Base-by-base conservation (phyloP, 1,140 invertebrate species). In the Acarapis woodi region DNA sequence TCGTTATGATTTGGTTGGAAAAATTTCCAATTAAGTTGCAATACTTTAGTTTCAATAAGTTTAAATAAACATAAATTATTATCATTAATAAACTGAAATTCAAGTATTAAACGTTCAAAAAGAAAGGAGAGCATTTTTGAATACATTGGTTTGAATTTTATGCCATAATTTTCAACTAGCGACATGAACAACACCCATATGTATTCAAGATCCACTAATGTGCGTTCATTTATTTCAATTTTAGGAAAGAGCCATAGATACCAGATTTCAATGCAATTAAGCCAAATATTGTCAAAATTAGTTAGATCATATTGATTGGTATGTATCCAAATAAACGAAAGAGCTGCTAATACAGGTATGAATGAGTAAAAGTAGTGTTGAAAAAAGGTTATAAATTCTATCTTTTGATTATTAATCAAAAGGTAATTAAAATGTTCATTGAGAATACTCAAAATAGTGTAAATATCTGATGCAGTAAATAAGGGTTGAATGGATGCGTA, bases 401-500 rank as follows among this genome's bases (percentile, higher is more conserved):
- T 23, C n/a, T 16, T 12, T 3, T 10, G 10, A 3, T 35, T 35
- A 24, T 35, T 14, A 21, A 6, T n/a, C 15, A 24, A 24, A 14
- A 35, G 19, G 6, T 20, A 10, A 12, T 33, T 18, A 20, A 33
- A 33, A 33, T 33, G 32, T 8, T 33, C 16, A 0, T 16, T 19
- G 32, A 33, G 21, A 4, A 33, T 16, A 16, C 4, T 20, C 8
- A 33, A 9, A 8, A 35, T 24, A 16, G 9, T 23, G 12, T 15
- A 20, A 12, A 35, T 14, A 14, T 35, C 12, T 26, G 4, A 24
- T 9, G 34, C n/a, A 2, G 22, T 15, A 18, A 35, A 35, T 24
- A 35, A 18, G 1, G 34, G 34, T 35, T 35, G 34, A 35, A n/a
- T 35, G 15, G 23, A 21, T 8, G 34, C 34, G 23, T 35, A 35